Percentiles rank a stretch among this genome's conserved stretches.
Conservation (phyloP, 2,113 vertebrate genomes). For the Hemiscyllium ocellatum region DNA sequence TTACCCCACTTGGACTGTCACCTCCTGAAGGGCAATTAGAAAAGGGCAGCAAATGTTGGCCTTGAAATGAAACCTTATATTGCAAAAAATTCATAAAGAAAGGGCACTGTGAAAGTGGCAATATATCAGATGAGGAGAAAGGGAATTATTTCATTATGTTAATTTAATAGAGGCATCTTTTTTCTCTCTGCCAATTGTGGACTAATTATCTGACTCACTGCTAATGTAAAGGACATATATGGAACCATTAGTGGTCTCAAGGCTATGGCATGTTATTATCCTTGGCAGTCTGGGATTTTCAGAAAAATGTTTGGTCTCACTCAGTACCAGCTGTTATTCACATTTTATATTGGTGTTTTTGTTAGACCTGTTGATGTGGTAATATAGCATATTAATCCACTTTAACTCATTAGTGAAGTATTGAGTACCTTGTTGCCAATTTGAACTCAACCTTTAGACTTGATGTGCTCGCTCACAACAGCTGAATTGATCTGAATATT, state of each 20-base stretch:
- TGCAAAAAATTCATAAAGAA: not conserved
- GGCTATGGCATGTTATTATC: not conserved
- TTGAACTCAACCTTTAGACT: not conserved
- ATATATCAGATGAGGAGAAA: no score
- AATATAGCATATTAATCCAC: not conserved
- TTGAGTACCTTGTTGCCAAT: not conserved
- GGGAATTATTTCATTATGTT: no score
- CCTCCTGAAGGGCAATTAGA: not conserved
- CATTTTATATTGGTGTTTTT: not conserved
- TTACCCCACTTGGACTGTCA: no score
- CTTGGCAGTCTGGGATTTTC: not conserved
- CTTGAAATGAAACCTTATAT: no score
- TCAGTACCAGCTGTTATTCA: not conserved
- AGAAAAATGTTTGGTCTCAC: not conserved
- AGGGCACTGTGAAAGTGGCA: not conserved
- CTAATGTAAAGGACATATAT: not conserved
- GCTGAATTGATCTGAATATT: not conserved
- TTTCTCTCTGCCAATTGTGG: not conserved
- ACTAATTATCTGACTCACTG: not conserved
- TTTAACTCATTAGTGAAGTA: not conserved
- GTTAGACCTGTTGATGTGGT: not conserved
- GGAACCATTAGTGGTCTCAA: not conserved
- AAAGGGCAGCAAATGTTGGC: not conserved
- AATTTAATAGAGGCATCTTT: not conserved
- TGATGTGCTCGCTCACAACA: not conserved